A percentile compares a stretch with the other conserved stretches of the same genome.
phyloP scores from a whole-genome alignment of 2,797 vertebrate species.

The Melanotaenia pygmaea region DNA sequence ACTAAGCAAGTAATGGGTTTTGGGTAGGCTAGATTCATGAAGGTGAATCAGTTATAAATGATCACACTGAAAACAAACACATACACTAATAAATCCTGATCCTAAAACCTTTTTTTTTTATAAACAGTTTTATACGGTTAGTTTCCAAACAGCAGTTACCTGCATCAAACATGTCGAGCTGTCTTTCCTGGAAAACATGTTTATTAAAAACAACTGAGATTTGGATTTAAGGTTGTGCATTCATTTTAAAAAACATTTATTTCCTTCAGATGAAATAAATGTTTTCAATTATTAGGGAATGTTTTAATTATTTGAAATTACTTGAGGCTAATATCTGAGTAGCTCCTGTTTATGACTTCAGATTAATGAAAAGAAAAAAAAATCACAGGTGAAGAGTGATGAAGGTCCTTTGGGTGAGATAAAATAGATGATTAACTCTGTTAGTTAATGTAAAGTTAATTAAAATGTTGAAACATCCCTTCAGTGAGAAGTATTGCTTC shows the following conservation, averaged over 20 bases:
- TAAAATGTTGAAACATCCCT: slow-evolving; percentile 38
- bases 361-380: slow-evolving; percentile 24
- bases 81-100: neutral
- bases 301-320: slow-evolving; percentile 41
- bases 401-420: slow-evolving; percentile 43
- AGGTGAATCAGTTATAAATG: neutral
- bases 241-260: neutral
- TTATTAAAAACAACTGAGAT: neutral
- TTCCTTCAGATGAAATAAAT: slow-evolving; percentile 13
- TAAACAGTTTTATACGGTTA: neutral
- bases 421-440: slow-evolving; percentile 43
- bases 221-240: neutral
- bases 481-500: slow-evolving; percentile 32
- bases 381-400: slow-evolving; percentile 35
- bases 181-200: neutral
- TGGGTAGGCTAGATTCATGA: slow-evolving; percentile 1
- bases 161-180: neutral
- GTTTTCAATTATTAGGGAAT: slow-evolving; percentile 33
- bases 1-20: neutral
- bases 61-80: neutral
- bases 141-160: neutral
- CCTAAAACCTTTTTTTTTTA: neutral
- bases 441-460: slow-evolving; percentile 51
- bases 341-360: slow-evolving; percentile 28
- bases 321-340: slow-evolving; percentile 29